Conservation (phyloP, 2,113 vertebrate species). For the Platycercus adscitus region DNA sequence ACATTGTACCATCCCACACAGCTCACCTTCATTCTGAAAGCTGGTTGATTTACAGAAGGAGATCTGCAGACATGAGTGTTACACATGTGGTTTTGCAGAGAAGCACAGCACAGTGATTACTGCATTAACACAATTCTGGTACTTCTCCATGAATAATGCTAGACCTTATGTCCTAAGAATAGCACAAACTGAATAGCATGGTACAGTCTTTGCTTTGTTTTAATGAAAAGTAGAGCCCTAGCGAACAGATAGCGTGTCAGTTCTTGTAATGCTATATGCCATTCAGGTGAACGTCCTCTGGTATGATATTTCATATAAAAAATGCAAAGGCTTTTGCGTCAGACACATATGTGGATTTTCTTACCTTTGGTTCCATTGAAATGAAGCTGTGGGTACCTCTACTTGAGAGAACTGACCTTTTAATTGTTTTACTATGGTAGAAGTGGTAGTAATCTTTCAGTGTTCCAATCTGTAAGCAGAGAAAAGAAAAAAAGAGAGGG, state of each 20-base stretch:
- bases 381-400: constrained; percentile 97
- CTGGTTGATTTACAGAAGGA: background rate
- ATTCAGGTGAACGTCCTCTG: constrained; percentile 28
- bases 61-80: background rate
- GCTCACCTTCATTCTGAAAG: background rate
- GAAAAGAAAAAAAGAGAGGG: background rate
- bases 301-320: constrained; percentile 79
- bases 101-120: background rate
- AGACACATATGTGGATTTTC: constrained; percentile 66
- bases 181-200: background rate
- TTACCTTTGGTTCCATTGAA: constrained; percentile 99
- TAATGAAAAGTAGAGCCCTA: constrained; percentile 40
- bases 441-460: constrained; percentile 98
- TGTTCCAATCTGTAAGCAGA: constrained; percentile 87
- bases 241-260: constrained; percentile 49
- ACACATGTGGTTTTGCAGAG: background rate
- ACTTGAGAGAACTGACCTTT: constrained; percentile 94
- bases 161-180: background rate
- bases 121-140: background rate
- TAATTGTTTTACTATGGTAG: constrained; percentile 98
- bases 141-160: background rate
- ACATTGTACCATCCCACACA: background rate
- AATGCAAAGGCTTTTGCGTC: constrained; percentile 76
- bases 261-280: constrained; percentile 60
- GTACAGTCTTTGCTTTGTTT: background rate